Evolutionary conservation across 2,888 invertebrate species (phyloP).

Genomic region (Strigamia crassipes): DNA sequence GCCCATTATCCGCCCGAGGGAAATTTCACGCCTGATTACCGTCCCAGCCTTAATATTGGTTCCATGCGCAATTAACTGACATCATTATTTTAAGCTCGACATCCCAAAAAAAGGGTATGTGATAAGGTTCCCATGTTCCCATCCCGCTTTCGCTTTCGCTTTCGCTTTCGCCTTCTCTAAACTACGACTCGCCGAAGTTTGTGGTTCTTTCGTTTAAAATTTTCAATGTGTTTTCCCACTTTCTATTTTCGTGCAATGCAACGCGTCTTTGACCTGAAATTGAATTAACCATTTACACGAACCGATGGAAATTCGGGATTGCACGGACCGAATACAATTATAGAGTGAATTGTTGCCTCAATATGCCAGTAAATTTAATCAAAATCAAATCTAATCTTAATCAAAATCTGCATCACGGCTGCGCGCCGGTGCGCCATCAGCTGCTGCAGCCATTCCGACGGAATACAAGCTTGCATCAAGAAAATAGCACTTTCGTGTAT

Average conservation of each 20-base stretch:
- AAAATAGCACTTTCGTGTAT: too few relatives aligned
- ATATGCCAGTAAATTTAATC: background rate
- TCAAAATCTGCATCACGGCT: background rate
- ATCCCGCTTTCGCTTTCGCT: background rate
- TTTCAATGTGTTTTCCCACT: too few relatives aligned
- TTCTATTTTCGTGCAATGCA: too few relatives aligned
- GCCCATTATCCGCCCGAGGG: slow-evolving; percentile 38
- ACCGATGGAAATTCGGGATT: background rate
- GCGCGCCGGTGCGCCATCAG: background rate
- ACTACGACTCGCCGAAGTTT: background rate
- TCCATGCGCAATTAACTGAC: slow-evolving; percentile 40
- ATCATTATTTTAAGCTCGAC: slow-evolving; percentile 40
- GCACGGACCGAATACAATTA: background rate
- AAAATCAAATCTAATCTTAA: background rate
- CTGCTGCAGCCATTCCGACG: background rate
- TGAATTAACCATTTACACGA: too few relatives aligned
- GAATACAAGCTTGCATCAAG: background rate
- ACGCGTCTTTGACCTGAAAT: too few relatives aligned
- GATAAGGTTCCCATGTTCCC: background rate
- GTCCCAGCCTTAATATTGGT: slow-evolving; percentile 33
- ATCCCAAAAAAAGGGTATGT: slow-evolving; percentile 17
- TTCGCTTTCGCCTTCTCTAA: background rate
- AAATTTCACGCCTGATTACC: slow-evolving; percentile 35
- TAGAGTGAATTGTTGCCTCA: background rate
- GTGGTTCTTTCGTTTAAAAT: too few relatives aligned